Conservation (phyloP, 2,797 vertebrate genomes). For the Fistularia commersonii region DNA sequence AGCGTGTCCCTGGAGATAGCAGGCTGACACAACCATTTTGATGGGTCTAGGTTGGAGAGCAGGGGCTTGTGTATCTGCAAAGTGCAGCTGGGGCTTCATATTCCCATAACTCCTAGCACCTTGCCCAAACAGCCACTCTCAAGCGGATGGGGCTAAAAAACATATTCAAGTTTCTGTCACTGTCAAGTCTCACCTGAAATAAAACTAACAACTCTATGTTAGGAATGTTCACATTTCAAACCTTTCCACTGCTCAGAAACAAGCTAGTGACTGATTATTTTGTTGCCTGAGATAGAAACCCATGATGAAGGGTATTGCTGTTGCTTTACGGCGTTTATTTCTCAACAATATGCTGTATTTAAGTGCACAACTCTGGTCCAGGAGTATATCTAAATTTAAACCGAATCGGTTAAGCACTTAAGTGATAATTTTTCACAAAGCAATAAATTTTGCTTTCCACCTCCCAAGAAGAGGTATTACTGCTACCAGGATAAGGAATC, state of each 20-base stretch:
- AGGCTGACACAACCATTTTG: conserved; percentile 60
- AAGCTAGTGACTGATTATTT: conserved; percentile 23
- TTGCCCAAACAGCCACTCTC: conserved; percentile 44
- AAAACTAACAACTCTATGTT: conserved; percentile 36
- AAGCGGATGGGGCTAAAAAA: conserved; percentile 15
- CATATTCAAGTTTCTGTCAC: conserved; percentile 26
- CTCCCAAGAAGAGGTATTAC: conserved; percentile 30
- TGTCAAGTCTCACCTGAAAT: conserved; percentile 46
- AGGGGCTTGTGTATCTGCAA: conserved; percentile 62
- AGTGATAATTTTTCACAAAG: conserved; percentile 34
- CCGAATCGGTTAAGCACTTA: conserved; percentile 16
- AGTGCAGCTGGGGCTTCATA: conserved; percentile 58
- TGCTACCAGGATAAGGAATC: conserved; percentile 25
- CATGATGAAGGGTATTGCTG: conserved; percentile 1
- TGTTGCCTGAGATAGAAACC: conserved; percentile 13
- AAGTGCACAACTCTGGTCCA: neutral
- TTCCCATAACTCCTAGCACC: conserved; percentile 57
- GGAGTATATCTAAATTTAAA: conserved; percentile 5
- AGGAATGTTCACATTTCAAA: conserved; percentile 8
- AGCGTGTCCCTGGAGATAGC: conserved; percentile 60
- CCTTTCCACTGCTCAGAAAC: conserved; percentile 35
- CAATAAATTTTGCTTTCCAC: conserved; percentile 45
- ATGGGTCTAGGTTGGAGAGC: conserved; percentile 64
- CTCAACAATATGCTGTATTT: neutral
- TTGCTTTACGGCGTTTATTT: neutral